Evolutionary conservation across 2,888 invertebrate genomes (phyloP).

Genomic region (Euplagia quadripunctaria): DNA sequence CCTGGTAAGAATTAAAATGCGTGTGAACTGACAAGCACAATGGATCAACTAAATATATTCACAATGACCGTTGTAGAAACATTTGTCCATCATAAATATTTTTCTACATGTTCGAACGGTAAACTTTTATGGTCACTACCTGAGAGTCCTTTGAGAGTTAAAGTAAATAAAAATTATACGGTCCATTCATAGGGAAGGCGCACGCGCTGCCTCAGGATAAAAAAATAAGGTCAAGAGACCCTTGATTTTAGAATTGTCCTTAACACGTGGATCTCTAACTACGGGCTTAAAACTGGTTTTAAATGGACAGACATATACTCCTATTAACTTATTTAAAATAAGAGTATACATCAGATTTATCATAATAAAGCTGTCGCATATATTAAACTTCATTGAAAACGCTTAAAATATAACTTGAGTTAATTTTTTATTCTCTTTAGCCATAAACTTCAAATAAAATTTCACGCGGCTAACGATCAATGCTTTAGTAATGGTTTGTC

Average conservation of each 20-base stretch:
- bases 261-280: slow-evolving; percentile 45
- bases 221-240: slow-evolving; percentile 61
- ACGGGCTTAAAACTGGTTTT: slow-evolving; percentile 42
- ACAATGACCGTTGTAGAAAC: slow-evolving; percentile 61
- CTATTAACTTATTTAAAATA: slow-evolving; percentile 12
- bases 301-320: slow-evolving; percentile 17
- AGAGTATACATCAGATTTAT: not conserved
- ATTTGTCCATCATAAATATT: slow-evolving; percentile 76
- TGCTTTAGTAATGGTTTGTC: slow-evolving; percentile 25
- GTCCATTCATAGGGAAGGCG: slow-evolving; percentile 71
- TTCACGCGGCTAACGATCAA: slow-evolving; percentile 14
- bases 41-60: slow-evolving; percentile 60
- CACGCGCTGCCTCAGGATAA: slow-evolving; percentile 68
- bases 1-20: slow-evolving; percentile 44
- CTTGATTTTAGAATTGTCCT: slow-evolving; percentile 57
- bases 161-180: slow-evolving; percentile 84
- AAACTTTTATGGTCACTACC: slow-evolving; percentile 67
- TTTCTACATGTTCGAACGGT: slow-evolving; percentile 69
- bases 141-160: slow-evolving; percentile 76
- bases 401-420: slow-evolving; percentile 7
- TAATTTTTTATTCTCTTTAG: not conserved
- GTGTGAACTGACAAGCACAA: slow-evolving; percentile 51
- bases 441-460: not conserved
- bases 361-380: slow-evolving; percentile 20
- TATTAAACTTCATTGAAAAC: not conserved